Percentiles rank a stretch among this genome's conserved stretches.
Evolutionary conservation across 37 sponge, comb jelly and placozoan genomes (phyloP).

Genomic region (Bolinopsis microptera): DNA sequence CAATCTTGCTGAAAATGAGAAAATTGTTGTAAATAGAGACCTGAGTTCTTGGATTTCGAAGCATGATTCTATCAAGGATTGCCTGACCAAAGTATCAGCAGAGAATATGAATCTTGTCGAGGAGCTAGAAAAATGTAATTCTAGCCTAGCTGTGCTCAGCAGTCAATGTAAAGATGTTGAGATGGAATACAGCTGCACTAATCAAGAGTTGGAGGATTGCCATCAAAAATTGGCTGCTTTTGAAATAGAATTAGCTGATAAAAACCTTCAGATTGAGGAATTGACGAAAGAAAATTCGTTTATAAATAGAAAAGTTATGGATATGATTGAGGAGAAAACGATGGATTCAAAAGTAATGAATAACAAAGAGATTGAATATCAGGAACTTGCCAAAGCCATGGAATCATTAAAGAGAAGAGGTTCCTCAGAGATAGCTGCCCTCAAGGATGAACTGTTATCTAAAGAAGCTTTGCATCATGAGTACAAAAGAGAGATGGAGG

Average conservation of each 20-base stretch:
- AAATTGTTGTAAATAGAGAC: background rate
- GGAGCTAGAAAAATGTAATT: background rate
- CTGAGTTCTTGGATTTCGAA: background rate
- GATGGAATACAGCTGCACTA: background rate
- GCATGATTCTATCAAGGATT: background rate
- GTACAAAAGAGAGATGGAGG: background rate
- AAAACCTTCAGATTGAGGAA: background rate
- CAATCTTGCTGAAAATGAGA: background rate
- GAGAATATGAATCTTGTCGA: conserved; percentile 4
- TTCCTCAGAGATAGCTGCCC: background rate
- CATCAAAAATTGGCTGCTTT: background rate
- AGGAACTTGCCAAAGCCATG: background rate
- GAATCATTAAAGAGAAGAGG: background rate
- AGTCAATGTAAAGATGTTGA: background rate
- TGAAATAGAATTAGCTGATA: conserved; percentile 1
- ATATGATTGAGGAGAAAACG: background rate
- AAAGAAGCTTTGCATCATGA: background rate
- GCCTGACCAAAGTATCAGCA: background rate
- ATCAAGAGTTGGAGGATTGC: background rate
- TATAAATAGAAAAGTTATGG: background rate
- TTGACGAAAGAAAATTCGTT: background rate
- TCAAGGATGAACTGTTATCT: background rate
- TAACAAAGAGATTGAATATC: background rate
- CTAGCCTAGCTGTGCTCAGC: background rate
- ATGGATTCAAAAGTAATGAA: background rate